Base-by-base conservation (phyloP, 2,888 invertebrate species). In the Cryptosula pallasiana region DNA sequence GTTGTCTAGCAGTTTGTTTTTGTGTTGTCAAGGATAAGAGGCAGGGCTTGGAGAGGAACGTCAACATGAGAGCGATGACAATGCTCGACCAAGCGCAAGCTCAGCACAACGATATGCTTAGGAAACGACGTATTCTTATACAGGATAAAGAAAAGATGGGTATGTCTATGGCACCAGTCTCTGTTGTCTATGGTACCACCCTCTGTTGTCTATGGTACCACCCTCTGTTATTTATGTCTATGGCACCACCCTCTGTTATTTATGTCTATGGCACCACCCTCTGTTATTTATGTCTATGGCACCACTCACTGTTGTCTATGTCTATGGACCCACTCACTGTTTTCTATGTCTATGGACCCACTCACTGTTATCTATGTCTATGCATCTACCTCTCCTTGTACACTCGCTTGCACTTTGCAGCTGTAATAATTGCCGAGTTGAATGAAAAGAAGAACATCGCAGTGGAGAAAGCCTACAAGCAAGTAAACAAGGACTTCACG, bases 401-500 rank as follows among this genome's bases (percentile, higher is more conserved):
- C 45, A 45, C 23, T 16, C 23, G 23, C 55, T 20, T 55, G 5
- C 25, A 3, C 55, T 63, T 5, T 63, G 32, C n/a, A 63, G 85
- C 89, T 57, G 87, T 90, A 72, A 91, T 94, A 25, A 96, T 99
- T 79, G 88, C 88, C 27, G 91, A 93, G 81, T 87, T 98, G 81
- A 98, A 99, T 84, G 90, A 91, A 79, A 93, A 95, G 86, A 98
- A 98, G 85, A 91, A 91, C 79, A 88, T 89, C 76, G 92, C 93
- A 13, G 86, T 98, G 23, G 86, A 90, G 72, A 87, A 89, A 72
- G 97, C 98, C 1, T 93, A 92, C 88, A 89, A 90, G 58, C 82
- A 88, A 82, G 95, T 99, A 0, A 94, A 94, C 82, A 88, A 89
- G 81, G 96, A 98, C 87, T 98, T 99, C 85, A 93, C 94, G 13